Evolutionary conservation across 2,888 invertebrate species (phyloP), one percentile per base, ranked within the genome.

Genomic region (Cynaeus angustus): DNA sequence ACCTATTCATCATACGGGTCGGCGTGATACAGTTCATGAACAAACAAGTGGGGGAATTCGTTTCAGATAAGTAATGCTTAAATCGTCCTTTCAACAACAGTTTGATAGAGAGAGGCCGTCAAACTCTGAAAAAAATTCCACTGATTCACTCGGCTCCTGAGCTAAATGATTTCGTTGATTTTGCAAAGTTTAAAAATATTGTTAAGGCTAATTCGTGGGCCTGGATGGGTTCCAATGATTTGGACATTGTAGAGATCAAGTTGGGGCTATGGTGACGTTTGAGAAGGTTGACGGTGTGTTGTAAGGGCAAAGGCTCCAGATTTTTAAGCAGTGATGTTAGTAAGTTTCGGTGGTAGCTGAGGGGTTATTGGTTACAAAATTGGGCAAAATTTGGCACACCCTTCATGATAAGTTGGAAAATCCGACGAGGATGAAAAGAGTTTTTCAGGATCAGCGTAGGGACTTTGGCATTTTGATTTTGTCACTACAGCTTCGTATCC

Each of bases 401-500:
- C 21, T 21, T 21, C 21, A 21, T n/a, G n/a, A n/a, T n/a, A 21
- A 21, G 2, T 21, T 21, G 2, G 21, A 21, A 21, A 21, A 21
- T 3, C 4, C 2, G 4, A 21, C 21, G 21, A 21, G 21, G 21
- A 21, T 1, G 21, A 21, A 21, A 21, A 21, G 21, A 4, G 21
- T 1, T 21, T 21, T 21, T 21, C 43, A 45, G 58, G 43, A 37
- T n/a, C 58, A 13, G 28, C 10, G 55, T 38, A n/a, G 3, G 55
- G 55, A 21, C 21, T 21, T 21, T 21, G 21, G 21, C 1, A 21
- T 21, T 33, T 33, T n/a, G 33, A 30, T 59, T 59, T 26, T 33
- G 45, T 62, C 14, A 62, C 48, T 62, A 38, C 62, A 12, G 41
- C 38, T 14, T 38, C 21, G 46, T 52, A 41, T 62, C 52, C 62